Base-by-base conservation (phyloP, 2,888 invertebrate genomes). In the Habroteleia sp. region DNA sequence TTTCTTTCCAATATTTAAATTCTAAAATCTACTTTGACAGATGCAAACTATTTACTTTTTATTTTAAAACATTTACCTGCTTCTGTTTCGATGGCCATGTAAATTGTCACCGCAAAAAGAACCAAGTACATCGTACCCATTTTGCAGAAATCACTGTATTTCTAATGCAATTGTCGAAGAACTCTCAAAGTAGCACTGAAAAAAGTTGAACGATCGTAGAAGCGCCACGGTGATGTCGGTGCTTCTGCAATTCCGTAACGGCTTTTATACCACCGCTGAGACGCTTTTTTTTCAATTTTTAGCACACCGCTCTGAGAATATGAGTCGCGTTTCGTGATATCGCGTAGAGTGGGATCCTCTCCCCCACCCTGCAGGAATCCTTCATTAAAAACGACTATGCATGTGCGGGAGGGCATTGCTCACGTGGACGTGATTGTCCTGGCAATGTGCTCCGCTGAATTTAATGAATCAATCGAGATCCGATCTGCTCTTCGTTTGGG, bases 381-480 rank as follows among this genome's bases (percentile, higher is more conserved):
- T 52, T 69, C 65, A 65, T 75, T 75, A 56, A 44, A 75, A 60
- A 44, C 41, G 60, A 14, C 27, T 29, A 69, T 58, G 33, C 58
- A 56, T 60, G 63, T 58, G 80, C 37, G 20, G 33, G 23, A 56
- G 41, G 52, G 63, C 71, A 63, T 56, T 27, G 79, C 80, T 81
- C 80, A 82, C 72, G 52, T 71, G 58, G 80, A 86, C 86, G 86
- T 86, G 86, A 86, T 80, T 69, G 63, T 56, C 81, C 78, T 83
- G 6, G 66, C 29, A 74, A 81, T 80, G 54, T 31, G 37, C 46
- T 31, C 37, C 23, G 54, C 72, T 80, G 76, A 79, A 83, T 84
- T 80, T 80, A 79, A 82, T 81, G 80, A 82, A 86, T 84, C 85
- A 84, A 85, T 85, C 79, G 81, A 66, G 78, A 75, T 78, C 75